These are phyloP conservation scores for Channa maculata DNA, from an alignment of 2,113 vertebrate genomes.

Conservation along the genomic window DNA sequence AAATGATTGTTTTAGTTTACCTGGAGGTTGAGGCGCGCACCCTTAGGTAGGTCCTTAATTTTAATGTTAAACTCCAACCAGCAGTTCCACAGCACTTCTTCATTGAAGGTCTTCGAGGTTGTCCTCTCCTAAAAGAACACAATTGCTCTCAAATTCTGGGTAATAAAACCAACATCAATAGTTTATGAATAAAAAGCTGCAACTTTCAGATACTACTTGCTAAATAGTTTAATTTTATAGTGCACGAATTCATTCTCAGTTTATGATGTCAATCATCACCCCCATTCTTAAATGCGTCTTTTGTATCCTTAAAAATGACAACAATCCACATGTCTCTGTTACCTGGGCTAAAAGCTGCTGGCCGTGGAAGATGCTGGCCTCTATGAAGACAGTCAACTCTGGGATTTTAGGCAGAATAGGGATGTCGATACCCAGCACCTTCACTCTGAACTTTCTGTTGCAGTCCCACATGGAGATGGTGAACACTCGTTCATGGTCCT, in stretches of 20 bases:
- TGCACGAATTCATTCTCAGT: neutral
- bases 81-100: slow-evolving; percentile 96
- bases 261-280: no score
- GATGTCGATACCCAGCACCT: slow-evolving; percentile 95
- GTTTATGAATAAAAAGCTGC: no score
- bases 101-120: slow-evolving; percentile 90
- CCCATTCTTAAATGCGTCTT: no score
- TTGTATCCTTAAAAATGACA: neutral
- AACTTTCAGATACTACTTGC: neutral
- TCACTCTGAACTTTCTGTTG: slow-evolving; percentile 94
- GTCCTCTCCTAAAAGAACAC: slow-evolving; percentile 83
- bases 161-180: no score
- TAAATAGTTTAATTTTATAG: neutral
- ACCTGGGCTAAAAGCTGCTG: slow-evolving; percentile 94
- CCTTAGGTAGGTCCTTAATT: slow-evolving; percentile 95
- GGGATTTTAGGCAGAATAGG: slow-evolving; percentile 90
- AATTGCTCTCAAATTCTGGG: no score
- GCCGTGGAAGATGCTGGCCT: slow-evolving; percentile 96
- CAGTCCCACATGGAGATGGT: slow-evolving; percentile 99
- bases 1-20: slow-evolving; percentile 25
- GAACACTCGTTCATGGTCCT: slow-evolving; percentile 95
- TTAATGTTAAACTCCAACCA: slow-evolving; percentile 97
- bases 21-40: slow-evolving; percentile 93
- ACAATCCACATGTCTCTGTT: neutral
- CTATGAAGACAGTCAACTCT: slow-evolving; percentile 92